Conservation (phyloP, 2,888 invertebrate genomes). For the Drosophila helvetica region DNA sequence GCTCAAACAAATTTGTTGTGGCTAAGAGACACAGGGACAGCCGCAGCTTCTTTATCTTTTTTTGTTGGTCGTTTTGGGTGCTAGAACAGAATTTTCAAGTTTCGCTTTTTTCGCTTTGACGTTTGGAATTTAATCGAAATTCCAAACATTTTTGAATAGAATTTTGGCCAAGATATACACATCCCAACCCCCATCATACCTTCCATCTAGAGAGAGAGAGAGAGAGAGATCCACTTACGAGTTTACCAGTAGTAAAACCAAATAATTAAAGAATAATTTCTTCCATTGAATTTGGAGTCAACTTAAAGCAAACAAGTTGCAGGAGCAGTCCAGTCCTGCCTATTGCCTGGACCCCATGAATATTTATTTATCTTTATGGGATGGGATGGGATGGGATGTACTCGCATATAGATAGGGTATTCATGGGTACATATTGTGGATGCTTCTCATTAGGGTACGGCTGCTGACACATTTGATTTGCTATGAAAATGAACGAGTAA, state of each 20-base stretch:
- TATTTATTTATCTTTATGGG: conserved; percentile 6
- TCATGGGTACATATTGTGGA: not conserved
- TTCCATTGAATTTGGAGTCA: conserved; percentile 36
- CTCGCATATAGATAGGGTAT: not conserved
- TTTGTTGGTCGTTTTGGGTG: not conserved
- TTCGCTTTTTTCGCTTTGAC: conserved; percentile 21
- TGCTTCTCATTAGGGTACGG: conserved; percentile 14
- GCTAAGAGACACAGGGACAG: conserved; percentile 6
- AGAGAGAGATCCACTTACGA: not conserved
- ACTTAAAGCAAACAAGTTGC: conserved; percentile 32
- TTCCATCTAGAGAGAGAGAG: not conserved
- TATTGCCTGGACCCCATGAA: conserved; percentile 5
- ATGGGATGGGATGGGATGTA: not conserved
- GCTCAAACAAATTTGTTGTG: conserved; percentile 48
- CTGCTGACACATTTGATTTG: conserved; percentile 46
- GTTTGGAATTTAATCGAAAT: conserved; percentile 43
- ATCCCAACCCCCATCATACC: not conserved
- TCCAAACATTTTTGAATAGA: conserved; percentile 36
- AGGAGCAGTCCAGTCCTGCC: no score
- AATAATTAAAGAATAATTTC: conserved; percentile 47
- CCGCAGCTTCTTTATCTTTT: not conserved
- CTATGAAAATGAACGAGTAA: conserved; percentile 43
- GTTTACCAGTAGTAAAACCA: conserved; percentile 8
- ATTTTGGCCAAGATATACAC: conserved; percentile 22
- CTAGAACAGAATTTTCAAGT: conserved; percentile 15